phyloP scores from a whole-genome alignment of 2,113 vertebrate species.

The Mus spicilegus region DNA sequence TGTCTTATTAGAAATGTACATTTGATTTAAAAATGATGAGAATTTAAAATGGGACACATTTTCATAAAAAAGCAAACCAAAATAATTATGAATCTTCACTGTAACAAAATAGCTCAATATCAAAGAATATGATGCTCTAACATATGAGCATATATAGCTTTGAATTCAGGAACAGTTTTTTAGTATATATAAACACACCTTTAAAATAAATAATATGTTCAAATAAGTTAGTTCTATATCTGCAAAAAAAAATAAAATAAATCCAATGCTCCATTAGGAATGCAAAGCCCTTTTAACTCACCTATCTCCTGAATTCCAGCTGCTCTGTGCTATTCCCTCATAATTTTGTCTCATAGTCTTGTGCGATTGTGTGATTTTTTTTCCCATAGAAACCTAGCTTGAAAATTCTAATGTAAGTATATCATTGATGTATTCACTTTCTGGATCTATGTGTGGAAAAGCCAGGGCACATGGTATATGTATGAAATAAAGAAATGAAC shows the following conservation, averaged over 20 bases:
- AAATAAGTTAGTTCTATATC: not conserved
- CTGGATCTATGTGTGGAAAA: not conserved
- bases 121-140: not conserved
- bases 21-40: not conserved
- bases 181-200: not conserved
- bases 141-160: not conserved
- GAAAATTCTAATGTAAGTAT: not conserved
- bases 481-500: not conserved
- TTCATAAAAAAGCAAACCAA: not conserved
- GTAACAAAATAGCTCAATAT: not conserved
- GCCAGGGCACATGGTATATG: accelerated
- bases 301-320: accelerated
- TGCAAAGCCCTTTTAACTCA: not conserved
- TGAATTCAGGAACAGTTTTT: not conserved
- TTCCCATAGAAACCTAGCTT: not conserved
- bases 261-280: not conserved
- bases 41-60: not conserved
- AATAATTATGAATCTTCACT: too few species aligned
- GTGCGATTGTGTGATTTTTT: not conserved
- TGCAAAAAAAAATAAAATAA: not conserved
- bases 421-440: not conserved
- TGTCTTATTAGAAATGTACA: conserved; percentile 14
- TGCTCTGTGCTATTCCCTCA: not conserved
- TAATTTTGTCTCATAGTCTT: not conserved
- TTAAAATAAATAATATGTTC: not conserved